phyloP scores from a whole-genome alignment of 2,888 invertebrate genomes.

The Hirtodrosophila confusa region DNA sequence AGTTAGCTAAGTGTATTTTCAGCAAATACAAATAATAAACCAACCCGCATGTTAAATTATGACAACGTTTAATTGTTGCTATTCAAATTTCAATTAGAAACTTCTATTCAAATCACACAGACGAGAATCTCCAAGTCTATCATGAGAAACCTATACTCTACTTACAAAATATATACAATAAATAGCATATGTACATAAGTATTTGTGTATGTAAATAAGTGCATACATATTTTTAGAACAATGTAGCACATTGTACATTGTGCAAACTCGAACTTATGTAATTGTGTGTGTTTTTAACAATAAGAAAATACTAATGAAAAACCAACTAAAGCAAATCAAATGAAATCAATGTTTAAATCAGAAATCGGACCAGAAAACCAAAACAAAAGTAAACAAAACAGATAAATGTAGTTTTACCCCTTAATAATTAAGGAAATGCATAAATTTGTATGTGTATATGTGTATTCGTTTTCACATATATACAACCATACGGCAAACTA shows the following conservation, averaged over 20 bases:
- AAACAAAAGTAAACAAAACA: slow-evolving; percentile 25
- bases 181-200: slow-evolving; percentile 7
- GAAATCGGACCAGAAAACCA: slow-evolving; percentile 68
- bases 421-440: slow-evolving; percentile 20
- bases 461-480: neutral
- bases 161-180: neutral
- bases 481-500: neutral
- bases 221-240: slow-evolving; percentile 8
- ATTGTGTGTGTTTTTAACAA: slow-evolving; percentile 28
- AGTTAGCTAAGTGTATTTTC: slow-evolving; percentile 10
- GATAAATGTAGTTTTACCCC: slow-evolving; percentile 26
- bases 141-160: slow-evolving; percentile 6
- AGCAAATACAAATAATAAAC: slow-evolving; percentile 8
- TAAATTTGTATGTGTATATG: slow-evolving; percentile 11
- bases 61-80: slow-evolving; percentile 23
- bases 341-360: slow-evolving; percentile 54
- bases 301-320: slow-evolving; percentile 25
- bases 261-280: slow-evolving; percentile 5
- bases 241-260: slow-evolving; percentile 5
- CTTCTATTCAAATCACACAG: slow-evolving; percentile 2
- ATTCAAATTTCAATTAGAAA: slow-evolving; percentile 33
- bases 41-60: slow-evolving; percentile 5
- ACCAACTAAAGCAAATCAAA: slow-evolving; percentile 52
- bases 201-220: slow-evolving; percentile 5
- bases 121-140: slow-evolving; percentile 10